These are phyloP conservation scores for Caenorhabditis tropicalis DNA, from an alignment of 1,140 invertebrate genomes.

Conservation along the genomic window DNA sequence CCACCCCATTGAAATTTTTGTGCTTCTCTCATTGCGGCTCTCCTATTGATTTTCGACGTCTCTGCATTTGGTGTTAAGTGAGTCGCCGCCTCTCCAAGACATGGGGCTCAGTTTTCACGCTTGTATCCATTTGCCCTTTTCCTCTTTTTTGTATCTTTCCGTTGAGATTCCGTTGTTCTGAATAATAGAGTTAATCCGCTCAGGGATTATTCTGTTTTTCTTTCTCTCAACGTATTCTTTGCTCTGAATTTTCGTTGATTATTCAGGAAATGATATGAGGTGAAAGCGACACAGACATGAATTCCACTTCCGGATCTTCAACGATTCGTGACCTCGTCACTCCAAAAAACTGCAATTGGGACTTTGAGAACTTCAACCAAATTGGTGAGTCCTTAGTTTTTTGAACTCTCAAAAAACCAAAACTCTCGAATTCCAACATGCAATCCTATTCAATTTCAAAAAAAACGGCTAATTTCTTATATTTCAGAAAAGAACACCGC, in stretches of 20 bases:
- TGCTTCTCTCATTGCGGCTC: constrained; percentile 14
- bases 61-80: constrained; percentile 34
- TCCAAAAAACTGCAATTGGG: constrained; percentile 49
- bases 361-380: not conserved
- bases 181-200: not conserved
- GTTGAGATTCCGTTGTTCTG: not conserved
- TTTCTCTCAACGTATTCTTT: not conserved
- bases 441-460: constrained; percentile 12
- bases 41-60: constrained; percentile 41
- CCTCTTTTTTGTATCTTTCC: not conserved
- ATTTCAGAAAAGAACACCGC: constrained; percentile 1
- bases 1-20: not conserved
- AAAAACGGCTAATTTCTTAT: no score
- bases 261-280: not conserved
- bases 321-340: constrained; percentile 50
- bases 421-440: no score
- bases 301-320: constrained; percentile 20
- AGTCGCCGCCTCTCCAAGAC: constrained; percentile 35
- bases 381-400: not conserved
- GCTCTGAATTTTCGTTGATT: not conserved
- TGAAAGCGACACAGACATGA: not conserved
- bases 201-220: not conserved
- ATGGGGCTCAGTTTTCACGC: constrained; percentile 6
- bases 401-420: not conserved
- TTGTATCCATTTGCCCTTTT: constrained; percentile 23